A percentile compares a stretch with the other conserved stretches of the same genome.
Conservation (phyloP, 2,888 invertebrate genomes). For the Pseudococcus jackbeardsleyi region DNA sequence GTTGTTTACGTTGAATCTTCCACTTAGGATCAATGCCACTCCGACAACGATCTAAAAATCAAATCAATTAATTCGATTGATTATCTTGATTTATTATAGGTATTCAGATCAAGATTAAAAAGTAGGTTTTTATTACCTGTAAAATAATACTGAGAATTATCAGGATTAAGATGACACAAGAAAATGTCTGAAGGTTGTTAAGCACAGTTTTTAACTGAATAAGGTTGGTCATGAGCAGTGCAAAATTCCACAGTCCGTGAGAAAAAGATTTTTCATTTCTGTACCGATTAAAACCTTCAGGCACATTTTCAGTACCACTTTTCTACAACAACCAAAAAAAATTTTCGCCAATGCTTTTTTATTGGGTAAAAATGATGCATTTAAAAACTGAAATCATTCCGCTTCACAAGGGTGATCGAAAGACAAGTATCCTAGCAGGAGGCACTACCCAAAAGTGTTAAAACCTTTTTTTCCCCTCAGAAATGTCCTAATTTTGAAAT, state of each 20-base stretch:
- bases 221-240: slow-evolving; percentile 87
- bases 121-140: slow-evolving; percentile 72
- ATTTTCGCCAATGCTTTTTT: no score
- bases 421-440: no score
- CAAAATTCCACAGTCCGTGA: slow-evolving; percentile 92
- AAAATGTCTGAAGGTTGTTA: slow-evolving; percentile 77
- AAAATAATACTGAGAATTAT: slow-evolving; percentile 82
- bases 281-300: slow-evolving; percentile 82
- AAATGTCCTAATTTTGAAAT: no score
- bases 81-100: not conserved
- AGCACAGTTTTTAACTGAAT: slow-evolving; percentile 88
- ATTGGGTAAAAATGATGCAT: no score
- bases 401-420: no score
- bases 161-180: slow-evolving; percentile 80
- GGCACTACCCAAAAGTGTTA: no score
- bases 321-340: no score
- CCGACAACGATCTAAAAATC: slow-evolving; percentile 81
- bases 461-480: no score
- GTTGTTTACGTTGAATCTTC: slow-evolving; percentile 84
- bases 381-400: no score
- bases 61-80: not conserved
- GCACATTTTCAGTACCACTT: slow-evolving; percentile 11
- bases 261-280: slow-evolving; percentile 91
- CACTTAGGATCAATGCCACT: slow-evolving; percentile 84
- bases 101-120: not conserved